These are phyloP conservation scores for Drosophila tanythrix DNA, from an alignment of 2,888 invertebrate species.

Conservation along the genomic window DNA sequence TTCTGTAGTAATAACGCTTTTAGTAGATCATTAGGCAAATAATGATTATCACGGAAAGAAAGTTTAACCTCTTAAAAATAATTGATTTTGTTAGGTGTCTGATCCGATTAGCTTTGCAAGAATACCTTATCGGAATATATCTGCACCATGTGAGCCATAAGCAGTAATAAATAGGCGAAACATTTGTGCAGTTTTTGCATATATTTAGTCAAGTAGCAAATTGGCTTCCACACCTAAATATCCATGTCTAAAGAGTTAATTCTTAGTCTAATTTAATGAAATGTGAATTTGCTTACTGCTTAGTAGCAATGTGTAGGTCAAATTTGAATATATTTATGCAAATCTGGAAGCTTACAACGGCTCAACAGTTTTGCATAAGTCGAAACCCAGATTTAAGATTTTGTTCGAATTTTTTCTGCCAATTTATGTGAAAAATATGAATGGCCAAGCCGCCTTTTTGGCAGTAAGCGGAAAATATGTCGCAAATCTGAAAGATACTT, in stretches of 20 bases:
- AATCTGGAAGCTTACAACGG: slow-evolving; percentile 52
- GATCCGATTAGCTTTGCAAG: neutral
- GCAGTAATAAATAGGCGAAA: slow-evolving; percentile 9
- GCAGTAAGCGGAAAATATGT: slow-evolving; percentile 52
- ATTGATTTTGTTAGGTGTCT: neutral
- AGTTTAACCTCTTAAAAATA: neutral
- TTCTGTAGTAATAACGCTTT: neutral
- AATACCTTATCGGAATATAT: neutral
- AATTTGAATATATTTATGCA: slow-evolving; percentile 44
- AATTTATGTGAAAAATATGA: slow-evolving; percentile 41
- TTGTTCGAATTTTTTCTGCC: slow-evolving; percentile 3
- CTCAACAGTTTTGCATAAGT: slow-evolving; percentile 27
- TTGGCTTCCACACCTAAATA: slow-evolving; percentile 51
- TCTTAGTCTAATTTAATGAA: slow-evolving; percentile 46
- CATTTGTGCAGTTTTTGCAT: slow-evolving; percentile 14
- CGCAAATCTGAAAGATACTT: slow-evolving; percentile 61
- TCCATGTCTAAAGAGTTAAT: slow-evolving; percentile 52
- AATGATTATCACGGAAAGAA: neutral
- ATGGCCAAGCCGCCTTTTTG: slow-evolving; percentile 29
- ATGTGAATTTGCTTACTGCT: slow-evolving; percentile 47
- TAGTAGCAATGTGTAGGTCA: slow-evolving; percentile 18
- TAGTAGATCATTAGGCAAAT: neutral
- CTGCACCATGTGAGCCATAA: slow-evolving; percentile 1
- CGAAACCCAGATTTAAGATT: slow-evolving; percentile 55
- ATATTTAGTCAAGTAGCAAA: slow-evolving; percentile 50